Conservation (phyloP, 92 coral and sea anemone genomes). For the Umimayanthus kanabou region DNA sequence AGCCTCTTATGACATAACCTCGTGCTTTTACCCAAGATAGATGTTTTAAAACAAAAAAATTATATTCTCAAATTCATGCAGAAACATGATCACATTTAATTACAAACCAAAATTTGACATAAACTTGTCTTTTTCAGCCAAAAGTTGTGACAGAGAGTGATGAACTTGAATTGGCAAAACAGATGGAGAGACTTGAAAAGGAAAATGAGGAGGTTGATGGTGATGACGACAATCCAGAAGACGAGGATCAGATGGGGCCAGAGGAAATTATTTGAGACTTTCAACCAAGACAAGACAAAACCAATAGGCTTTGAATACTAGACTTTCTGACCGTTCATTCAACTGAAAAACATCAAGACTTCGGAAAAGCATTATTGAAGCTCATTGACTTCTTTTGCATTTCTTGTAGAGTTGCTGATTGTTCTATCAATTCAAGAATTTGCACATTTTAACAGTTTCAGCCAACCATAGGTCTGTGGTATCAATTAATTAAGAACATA, state of each 20-base stretch:
- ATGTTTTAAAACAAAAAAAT: too few species aligned
- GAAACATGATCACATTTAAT: too few species aligned
- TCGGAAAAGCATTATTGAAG: background rate
- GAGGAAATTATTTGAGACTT: constrained; percentile 73
- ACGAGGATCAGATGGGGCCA: constrained; percentile 76
- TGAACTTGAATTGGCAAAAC: constrained; percentile 94
- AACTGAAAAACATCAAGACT: background rate
- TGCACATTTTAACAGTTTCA: too few species aligned
- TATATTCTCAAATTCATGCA: too few species aligned
- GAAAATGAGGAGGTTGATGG: constrained; percentile 99
- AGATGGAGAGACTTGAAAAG: constrained; percentile 93
- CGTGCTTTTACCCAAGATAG: too few species aligned
- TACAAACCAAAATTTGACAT: background rate
- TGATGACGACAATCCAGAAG: constrained; percentile 97
- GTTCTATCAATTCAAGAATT: too few species aligned
- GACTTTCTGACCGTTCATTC: background rate
- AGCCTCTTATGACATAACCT: too few species aligned
- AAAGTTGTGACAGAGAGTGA: constrained; percentile 97
- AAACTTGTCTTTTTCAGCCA: constrained; percentile 62
- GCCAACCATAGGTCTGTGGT: too few species aligned
- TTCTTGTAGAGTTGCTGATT: background rate
- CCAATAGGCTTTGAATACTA: too few species aligned
- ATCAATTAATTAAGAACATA: too few species aligned
- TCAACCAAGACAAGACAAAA: background rate
- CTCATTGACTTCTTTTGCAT: background rate